Evolutionary conservation across 2,888 invertebrate species (phyloP), one percentile per base, ranked within the genome.

Genomic region (Diachrysia chrysitis): DNA sequence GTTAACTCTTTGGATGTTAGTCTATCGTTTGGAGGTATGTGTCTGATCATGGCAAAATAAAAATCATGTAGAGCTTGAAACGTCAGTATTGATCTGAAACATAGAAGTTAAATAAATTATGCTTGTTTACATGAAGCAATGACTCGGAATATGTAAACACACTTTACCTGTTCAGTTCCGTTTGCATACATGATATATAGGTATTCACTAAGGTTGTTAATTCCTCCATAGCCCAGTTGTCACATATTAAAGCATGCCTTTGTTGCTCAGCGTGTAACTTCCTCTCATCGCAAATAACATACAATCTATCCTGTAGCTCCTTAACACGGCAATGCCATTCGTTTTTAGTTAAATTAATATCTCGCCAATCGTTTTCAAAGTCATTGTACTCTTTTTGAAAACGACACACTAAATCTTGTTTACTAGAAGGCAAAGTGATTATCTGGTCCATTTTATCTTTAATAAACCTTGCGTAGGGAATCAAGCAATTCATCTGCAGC

Each of bases 371-470:
- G 67, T 93, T 90, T 74, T 96, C 96, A 70, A 97, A 94, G 23
- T 94, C 90, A 88, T 97, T 97, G 77, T 96, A 97, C 35, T 93
- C 89, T 42, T 89, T 92, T 87, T 97, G 97, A 84, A 97, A 97
- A 21, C 90, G 85, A 57, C 91, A 85, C 7, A 97, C 92, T 69
- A 96, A 84, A 62, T 95, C 93, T 84, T 96, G 96, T 85, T 96
- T 96, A n/a, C 87, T 83, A 71, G 96, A 96, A 0, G 96, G 96
- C 67, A 96, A 85, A 4, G 91, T 90, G 53, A 96, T 94, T 63
- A 95, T 96, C 74, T 95, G 94, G 9, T 88, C 88, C 94, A 96
- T 95, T 86, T 96, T 95, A 56, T 95, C 93, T 78, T 90, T 93
- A 0, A 96, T 89, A 71, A 94, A 96, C 74, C 95, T 91, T 9